Base-by-base conservation (phyloP, 2,113 vertebrate species). In the Hypomesus transpacificus region DNA sequence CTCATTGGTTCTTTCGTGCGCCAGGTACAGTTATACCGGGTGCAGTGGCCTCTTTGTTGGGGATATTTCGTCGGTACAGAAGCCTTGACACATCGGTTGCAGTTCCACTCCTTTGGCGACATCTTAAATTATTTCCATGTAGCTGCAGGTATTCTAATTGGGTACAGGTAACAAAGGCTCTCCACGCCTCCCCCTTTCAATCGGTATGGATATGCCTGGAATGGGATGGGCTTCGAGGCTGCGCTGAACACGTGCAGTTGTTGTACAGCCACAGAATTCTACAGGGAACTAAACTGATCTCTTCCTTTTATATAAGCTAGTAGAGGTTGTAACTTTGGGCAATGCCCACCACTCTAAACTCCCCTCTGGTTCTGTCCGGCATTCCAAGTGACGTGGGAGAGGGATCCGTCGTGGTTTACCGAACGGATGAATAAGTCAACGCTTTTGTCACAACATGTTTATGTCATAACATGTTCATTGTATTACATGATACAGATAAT, bases 141-240 rank as follows among this genome's bases (percentile, higher is more conserved):
- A 75, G 70, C 70, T 81, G 65, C 87, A 84, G 85, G 84, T 91
- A 88, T 74, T 79, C 83, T 85, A 75, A 72, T 50, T 46, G 39
- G 39, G 39, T 11, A 76, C 91, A 93, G 91, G 92, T 92, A 89
- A 89, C 82, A 87, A 87, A 89, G 86, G 80, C 63, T 61, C 24
- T 76, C 79, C 88, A 86, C 89, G 85, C 85, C 87, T 87, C 82
- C 85, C 81, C 68, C 80, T 74, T 61, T 64, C 64, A 21, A 65
- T 52, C 72, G 68, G 83, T 67, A 50, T 78, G 84, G 77, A 77
- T 84, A 76, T 78, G 76, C 80, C 76, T 80, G 68, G 68, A 76
- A 84, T 84, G 89, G 89, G 89, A 85, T 77, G 89, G 89, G 83
- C 88, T 86, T 87, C 67, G 61, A 75, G 60, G 3, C 82, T 76